A percentile compares a stretch with the other conserved stretches of the same genome.
Conservation (phyloP, 2,888 invertebrate genomes). For the Thymelicus sylvestris region DNA sequence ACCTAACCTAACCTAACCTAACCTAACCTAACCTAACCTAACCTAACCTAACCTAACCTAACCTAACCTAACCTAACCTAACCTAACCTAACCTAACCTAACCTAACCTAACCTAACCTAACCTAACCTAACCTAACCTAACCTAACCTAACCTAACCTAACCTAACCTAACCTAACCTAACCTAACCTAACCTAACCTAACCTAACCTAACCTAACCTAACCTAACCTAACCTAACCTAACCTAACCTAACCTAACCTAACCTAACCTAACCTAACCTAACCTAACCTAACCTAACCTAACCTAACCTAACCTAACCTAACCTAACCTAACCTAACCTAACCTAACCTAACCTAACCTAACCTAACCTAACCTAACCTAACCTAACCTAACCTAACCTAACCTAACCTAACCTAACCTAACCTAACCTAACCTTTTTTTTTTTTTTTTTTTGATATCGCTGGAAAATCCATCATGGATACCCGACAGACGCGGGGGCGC, state of each 20-base stretch:
- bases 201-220: conserved; percentile 6
- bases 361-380: conserved; percentile 36
- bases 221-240: conserved; percentile 18
- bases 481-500: too few relatives aligned
- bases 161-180: conserved; percentile 13
- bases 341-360: conserved; percentile 38
- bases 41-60: too few relatives aligned
- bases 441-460: too few relatives aligned
- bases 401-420: conserved; percentile 37
- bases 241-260: conserved; percentile 26
- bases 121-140: conserved; percentile 43
- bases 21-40: too few relatives aligned
- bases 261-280: conserved; percentile 27
- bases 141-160: conserved; percentile 42
- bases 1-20: too few relatives aligned
- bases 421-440: too few relatives aligned
- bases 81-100: too few relatives aligned
- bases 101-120: too few relatives aligned
- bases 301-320: conserved; percentile 32
- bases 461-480: too few relatives aligned
- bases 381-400: conserved; percentile 39
- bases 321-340: conserved; percentile 26
- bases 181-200: conserved; percentile 6
- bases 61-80: too few relatives aligned
- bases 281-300: conserved; percentile 23